Evolutionary conservation across 2,888 invertebrate species (phyloP).

Genomic region (Drosophila bunnanda): DNA sequence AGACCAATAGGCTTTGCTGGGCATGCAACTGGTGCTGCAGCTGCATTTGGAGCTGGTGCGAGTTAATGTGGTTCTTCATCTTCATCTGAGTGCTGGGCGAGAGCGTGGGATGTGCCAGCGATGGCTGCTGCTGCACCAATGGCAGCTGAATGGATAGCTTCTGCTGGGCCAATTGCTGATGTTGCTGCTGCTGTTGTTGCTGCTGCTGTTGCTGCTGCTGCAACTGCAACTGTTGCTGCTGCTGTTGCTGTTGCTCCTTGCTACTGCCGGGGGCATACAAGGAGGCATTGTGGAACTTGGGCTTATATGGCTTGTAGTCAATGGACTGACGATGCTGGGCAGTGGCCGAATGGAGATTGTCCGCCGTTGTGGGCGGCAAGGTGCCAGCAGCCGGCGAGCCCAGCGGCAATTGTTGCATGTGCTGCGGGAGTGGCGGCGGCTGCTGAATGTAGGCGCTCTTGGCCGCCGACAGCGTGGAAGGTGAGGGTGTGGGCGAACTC

Average conservation of each 20-base stretch:
- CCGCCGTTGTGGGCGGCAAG: constrained; percentile 70
- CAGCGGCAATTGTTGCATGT: constrained; percentile 76
- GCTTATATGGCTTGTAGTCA: constrained; percentile 89
- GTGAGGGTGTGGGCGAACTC: constrained; percentile 66
- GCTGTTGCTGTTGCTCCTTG: constrained; percentile 50
- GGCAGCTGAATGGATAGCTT: constrained; percentile 42
- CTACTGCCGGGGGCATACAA: constrained; percentile 83
- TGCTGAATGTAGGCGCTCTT: constrained; percentile 75
- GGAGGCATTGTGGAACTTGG: constrained; percentile 90
- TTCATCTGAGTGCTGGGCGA: constrained; percentile 82
- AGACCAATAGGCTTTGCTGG: constrained; percentile 65
- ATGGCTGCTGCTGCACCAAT: constrained; percentile 41
- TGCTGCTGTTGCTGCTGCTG: constrained; percentile 58
- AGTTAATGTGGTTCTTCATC: constrained; percentile 81
- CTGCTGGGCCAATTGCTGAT: constrained; percentile 44
- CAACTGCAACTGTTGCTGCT: constrained; percentile 48
- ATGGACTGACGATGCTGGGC: constrained; percentile 82
- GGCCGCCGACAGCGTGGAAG: constrained; percentile 75
- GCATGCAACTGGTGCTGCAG: constrained; percentile 72
- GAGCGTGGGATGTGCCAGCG: constrained; percentile 72
- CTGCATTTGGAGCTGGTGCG: constrained; percentile 79
- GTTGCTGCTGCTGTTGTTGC: constrained; percentile 49
- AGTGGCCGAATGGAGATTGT: constrained; percentile 57
- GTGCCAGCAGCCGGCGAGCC: constrained; percentile 82
- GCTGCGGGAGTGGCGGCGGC: constrained; percentile 63